Evolutionary conservation across 2,888 invertebrate genomes (phyloP).

Genomic region (Noctua janthe): DNA sequence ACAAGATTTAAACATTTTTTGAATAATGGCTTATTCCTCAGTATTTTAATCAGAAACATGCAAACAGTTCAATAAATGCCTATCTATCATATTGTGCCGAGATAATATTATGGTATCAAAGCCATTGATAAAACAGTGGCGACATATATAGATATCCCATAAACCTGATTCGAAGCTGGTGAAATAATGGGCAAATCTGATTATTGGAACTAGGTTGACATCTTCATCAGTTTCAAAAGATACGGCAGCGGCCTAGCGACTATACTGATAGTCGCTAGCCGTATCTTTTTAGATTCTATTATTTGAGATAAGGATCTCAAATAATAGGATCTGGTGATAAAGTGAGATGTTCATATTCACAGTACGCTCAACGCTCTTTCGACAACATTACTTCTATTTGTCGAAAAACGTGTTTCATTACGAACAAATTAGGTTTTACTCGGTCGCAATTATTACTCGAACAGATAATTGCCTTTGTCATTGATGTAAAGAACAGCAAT

Average conservation of each 20-base stretch:
- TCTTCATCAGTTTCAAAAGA: slow-evolving; percentile 24
- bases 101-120: slow-evolving; percentile 17
- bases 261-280: not conserved
- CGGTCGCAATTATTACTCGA: slow-evolving; percentile 38
- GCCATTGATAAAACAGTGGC: slow-evolving; percentile 30
- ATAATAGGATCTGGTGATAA: slow-evolving; percentile 38
- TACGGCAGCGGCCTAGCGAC: slow-evolving; percentile 2
- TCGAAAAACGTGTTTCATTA: slow-evolving; percentile 43
- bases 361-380: slow-evolving; percentile 9
- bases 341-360: not conserved
- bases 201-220: slow-evolving; percentile 30
- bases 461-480: slow-evolving; percentile 58
- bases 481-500: slow-evolving; percentile 53
- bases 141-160: slow-evolving; percentile 31
- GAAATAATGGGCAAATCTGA: slow-evolving; percentile 6
- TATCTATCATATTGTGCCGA: not conserved
- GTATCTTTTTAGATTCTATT: too few species aligned
- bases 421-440: slow-evolving; percentile 37
- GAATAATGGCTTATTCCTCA: not conserved
- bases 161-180: not conserved
- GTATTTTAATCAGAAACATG: not conserved
- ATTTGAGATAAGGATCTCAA: slow-evolving; percentile 7
- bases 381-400: slow-evolving; percentile 12
- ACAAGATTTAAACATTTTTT: not conserved
- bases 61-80: slow-evolving; percentile 4